Conservation (phyloP, 1,140 invertebrate genomes). For the Drosophila nannoptera region DNA sequence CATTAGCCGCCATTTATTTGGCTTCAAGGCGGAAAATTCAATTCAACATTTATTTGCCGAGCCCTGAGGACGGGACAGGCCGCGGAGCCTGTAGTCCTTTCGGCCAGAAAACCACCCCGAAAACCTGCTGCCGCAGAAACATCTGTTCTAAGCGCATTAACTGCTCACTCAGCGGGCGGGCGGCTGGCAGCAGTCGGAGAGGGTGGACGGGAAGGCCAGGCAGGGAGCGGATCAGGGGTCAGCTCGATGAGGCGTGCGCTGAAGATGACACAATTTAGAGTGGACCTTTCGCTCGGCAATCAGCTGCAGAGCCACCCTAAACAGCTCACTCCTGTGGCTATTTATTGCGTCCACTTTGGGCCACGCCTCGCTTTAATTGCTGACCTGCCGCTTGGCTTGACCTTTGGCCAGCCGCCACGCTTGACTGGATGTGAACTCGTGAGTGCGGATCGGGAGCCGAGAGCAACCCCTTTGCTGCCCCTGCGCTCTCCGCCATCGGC, state of each 20-base stretch:
- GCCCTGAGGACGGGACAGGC: not conserved
- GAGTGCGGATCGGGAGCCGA: slow-evolving; percentile 9
- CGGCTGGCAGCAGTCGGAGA: slow-evolving; percentile 4
- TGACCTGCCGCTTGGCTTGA: slow-evolving; percentile 56
- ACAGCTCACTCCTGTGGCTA: slow-evolving; percentile 26
- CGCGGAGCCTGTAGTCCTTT: not conserved
- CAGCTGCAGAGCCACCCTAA: slow-evolving; percentile 7
- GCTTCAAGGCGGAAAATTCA: slow-evolving; percentile 18
- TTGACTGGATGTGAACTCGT: slow-evolving; percentile 19
- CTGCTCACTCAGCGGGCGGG: slow-evolving; percentile 23
- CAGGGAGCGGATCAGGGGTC: slow-evolving; percentile 38
- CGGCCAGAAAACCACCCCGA: slow-evolving; percentile 20
- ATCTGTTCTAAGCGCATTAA: slow-evolving; percentile 71
- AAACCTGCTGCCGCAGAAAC: slow-evolving; percentile 49
- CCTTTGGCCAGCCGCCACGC: slow-evolving; percentile 39
- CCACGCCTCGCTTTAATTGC: slow-evolving; percentile 63
- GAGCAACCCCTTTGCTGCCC: slow-evolving; percentile 37
- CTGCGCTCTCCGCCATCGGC: not conserved
- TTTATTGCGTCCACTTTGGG: slow-evolving; percentile 44
- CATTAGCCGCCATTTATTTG: slow-evolving; percentile 15
- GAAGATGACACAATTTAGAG: slow-evolving; percentile 64
- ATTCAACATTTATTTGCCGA: slow-evolving; percentile 12
- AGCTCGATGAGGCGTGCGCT: slow-evolving; percentile 37
- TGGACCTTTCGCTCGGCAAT: slow-evolving; percentile 31
- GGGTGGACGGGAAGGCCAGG: not conserved